phyloP scores from a whole-genome alignment of 2,888 invertebrate genomes.

The Melinaea marsaeus region DNA sequence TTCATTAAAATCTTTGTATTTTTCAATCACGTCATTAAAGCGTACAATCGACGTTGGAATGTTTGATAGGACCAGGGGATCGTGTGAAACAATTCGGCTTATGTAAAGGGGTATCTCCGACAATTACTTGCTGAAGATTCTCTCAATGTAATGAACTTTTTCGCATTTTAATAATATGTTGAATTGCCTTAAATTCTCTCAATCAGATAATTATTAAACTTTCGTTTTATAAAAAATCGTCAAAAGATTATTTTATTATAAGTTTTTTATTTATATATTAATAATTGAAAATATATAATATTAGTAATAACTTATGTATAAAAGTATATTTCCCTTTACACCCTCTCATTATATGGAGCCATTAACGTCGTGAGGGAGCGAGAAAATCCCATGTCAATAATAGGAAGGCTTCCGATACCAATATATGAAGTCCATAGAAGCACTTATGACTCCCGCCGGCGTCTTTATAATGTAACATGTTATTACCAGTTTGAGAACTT shows the following conservation, averaged over 20 bases:
- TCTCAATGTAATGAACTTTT: background rate
- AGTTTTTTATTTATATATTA: too few relatives aligned
- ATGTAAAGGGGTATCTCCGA: slow-evolving; percentile 5
- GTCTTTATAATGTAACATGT: slow-evolving; percentile 33
- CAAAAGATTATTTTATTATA: too few relatives aligned
- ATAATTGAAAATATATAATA: too few relatives aligned
- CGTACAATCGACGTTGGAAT: slow-evolving; percentile 6
- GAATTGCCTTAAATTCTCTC: background rate
- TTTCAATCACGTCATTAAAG: background rate
- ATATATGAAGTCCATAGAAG: slow-evolving; percentile 27
- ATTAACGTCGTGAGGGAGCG: slow-evolving; percentile 14
- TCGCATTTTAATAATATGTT: background rate
- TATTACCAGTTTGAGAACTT: slow-evolving; percentile 25
- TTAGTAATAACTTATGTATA: background rate
- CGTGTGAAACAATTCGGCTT: slow-evolving; percentile 3
- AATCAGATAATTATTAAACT: too few relatives aligned
- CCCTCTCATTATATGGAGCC: slow-evolving; percentile 8
- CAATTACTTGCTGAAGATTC: background rate
- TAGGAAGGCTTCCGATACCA: slow-evolving; percentile 31
- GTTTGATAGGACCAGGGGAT: background rate
- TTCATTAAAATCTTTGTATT: slow-evolving; percentile 2
- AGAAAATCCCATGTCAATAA: slow-evolving; percentile 33
- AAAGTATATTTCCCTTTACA: background rate
- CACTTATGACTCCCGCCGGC: slow-evolving; percentile 32
- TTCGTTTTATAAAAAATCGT: too few relatives aligned